Base-by-base conservation (phyloP, 2,888 invertebrate genomes). In the Fissipunctia ypsillon region DNA sequence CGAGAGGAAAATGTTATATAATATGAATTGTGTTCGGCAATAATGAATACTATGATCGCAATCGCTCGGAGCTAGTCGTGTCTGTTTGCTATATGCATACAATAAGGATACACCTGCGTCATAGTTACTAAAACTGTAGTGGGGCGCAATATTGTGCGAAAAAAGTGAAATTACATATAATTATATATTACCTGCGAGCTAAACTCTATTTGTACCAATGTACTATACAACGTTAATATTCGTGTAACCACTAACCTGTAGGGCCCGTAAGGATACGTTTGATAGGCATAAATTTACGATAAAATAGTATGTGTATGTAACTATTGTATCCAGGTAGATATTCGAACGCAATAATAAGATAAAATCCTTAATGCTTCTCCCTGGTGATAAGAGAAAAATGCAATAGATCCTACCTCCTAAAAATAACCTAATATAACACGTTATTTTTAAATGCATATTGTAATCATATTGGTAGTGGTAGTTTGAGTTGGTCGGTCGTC, bases 361-460 rank as follows among this genome's bases (percentile, higher is more conserved):
- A 5, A 38, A 41, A 52, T 41, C 60, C 3, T 28, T 19, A 52
- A 52, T 45, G 22, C 3, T 28, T 43, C 9, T 25, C 56, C 16
- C 12, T 43, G 41, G 41, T 14, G 50, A 38, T 67, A 14, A 1
- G 28, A 41, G 3, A 57, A 56, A 56, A 38, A 45, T 28, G 12
- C 19, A 38, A 31, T 56, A 64, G 19, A 28, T 22, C 5, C 38
- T 48, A 56, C n/a, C 28, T 31, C 38, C n/a, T 41, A 1, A 48
- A 31, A 31, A 67, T n/a, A 50, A 19, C 1, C 4, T 35, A 16
- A 28, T 57, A n/a, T 65, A 50, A 28, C 43, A 50, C 28, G 19
- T 50, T 76, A 66, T 50, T 59, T 57, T 38, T 31, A 76, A 38
- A 68, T 60, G 45, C 43, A 45, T 67, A 59, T 45, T 59, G 22